A percentile compares a stretch with the other conserved stretches of the same genome.
phyloP scores from a whole-genome alignment of 1,140 invertebrate genomes.

The Rhagoletis zephyria region DNA sequence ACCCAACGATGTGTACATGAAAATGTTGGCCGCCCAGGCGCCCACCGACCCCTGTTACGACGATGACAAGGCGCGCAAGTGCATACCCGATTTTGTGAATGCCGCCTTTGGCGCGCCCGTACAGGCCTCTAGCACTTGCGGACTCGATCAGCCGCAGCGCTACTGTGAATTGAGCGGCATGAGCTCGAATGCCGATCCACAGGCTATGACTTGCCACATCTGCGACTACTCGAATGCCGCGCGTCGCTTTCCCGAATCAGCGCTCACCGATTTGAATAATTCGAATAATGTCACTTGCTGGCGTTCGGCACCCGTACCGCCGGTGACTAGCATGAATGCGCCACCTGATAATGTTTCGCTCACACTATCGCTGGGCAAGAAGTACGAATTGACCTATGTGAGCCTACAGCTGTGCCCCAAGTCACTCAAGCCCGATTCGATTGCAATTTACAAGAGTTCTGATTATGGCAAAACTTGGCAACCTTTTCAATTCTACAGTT shows the following conservation, averaged over 20 bases:
- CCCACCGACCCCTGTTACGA: conserved; percentile 89
- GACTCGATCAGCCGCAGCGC: conserved; percentile 79
- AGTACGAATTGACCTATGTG: conserved; percentile 98
- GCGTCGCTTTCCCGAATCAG: conserved; percentile 83
- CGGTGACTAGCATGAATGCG: conserved; percentile 77
- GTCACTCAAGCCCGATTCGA: conserved; percentile 92
- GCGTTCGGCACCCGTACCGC: conserved; percentile 88
- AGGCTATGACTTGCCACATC: conserved; percentile 82
- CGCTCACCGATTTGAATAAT: conserved; percentile 96
- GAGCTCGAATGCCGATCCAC: conserved; percentile 63
- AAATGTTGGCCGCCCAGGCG: conserved; percentile 63
- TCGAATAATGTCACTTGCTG: conserved; percentile 97
- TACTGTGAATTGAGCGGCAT: conserved; percentile 79
- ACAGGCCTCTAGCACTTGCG: conserved; percentile 91
- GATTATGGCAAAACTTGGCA: conserved; percentile 95
- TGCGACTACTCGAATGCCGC: conserved; percentile 88
- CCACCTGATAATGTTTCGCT: conserved; percentile 91
- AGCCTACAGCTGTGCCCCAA: conserved; percentile 94
- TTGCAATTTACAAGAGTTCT: conserved; percentile 96
- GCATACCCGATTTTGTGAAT: conserved; percentile 98
- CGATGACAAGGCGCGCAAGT: conserved; percentile 84
- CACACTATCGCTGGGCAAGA: conserved; percentile 92
- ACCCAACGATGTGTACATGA: conserved; percentile 64
- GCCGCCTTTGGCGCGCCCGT: conserved; percentile 93
- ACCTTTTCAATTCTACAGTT: conserved; percentile 95